Evolutionary conservation across 2,888 invertebrate genomes (phyloP), one percentile per base, ranked within the genome.

Genomic region (Agapostemon virescens): DNA sequence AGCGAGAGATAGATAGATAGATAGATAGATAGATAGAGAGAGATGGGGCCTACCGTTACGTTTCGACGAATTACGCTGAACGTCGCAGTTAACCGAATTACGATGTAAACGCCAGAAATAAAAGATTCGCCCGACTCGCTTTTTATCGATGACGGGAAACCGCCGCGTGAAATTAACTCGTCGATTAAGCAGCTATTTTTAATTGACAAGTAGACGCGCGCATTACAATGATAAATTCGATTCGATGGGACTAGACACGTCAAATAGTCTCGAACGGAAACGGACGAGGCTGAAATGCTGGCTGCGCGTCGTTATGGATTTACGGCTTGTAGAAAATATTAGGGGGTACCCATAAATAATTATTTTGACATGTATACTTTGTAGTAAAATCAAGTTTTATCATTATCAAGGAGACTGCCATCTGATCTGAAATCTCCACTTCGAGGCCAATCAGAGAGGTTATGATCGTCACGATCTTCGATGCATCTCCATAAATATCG

Each of bases 11-110:
- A n/a, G n/a, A 49, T 3, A n/a, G 30, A 26, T 5, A 58, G 58
- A 26, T 11, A 36, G n/a, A 11, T 20, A 63, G 36, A 36, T 33
- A 63, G n/a, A 11, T 13, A 13, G 13, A n/a, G 63, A 13, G 61
- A 36, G 33, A 36, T 3, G 20, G n/a, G 17, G 61, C 36, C 67
- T 63, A 26, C 61, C 23, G 45, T 38, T n/a, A 15, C 69, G 40
- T 70, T 82, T 42, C 55, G 30, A 55, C 40, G 68, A 77, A 80
- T 82, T 72, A 66, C 61, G 58, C 20, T 17, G 45, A 26, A 52
- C 72, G 74, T 17, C 42, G 64, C 63, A 38, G 71, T 70, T 80
- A 79, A 82, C 17, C 73, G 73, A 79, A 77, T 84, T 80, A 80
- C 83, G 64, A 73, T 77, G 77, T 72, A 73, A 83, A 74, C 58